phyloP scores from a whole-genome alignment of 2,888 invertebrate species.

The Heteropelma amictum region DNA sequence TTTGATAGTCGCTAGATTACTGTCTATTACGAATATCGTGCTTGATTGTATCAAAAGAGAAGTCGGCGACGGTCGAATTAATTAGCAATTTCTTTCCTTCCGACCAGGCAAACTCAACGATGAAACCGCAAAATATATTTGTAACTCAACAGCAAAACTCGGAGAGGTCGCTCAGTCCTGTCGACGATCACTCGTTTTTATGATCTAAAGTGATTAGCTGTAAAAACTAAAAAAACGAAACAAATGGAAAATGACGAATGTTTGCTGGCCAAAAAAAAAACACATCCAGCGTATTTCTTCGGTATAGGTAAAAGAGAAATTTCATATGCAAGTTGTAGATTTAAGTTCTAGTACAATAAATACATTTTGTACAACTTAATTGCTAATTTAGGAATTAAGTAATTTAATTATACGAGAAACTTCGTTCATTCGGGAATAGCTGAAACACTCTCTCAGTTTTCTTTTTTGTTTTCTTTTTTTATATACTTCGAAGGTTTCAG shows the following conservation, averaged over 20 bases:
- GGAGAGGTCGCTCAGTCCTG: conserved; percentile 70
- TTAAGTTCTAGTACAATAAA: conserved; percentile 52
- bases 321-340: conserved; percentile 40
- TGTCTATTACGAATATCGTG: not conserved
- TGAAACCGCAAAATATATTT: conserved; percentile 70
- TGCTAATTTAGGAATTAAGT: too few relatives aligned
- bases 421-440: too few relatives aligned
- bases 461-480: too few relatives aligned
- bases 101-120: conserved; percentile 64
- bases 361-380: conserved; percentile 49
- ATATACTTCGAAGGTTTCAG: too few relatives aligned
- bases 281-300: conserved; percentile 25
- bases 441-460: too few relatives aligned
- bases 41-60: not conserved
- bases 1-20: not conserved
- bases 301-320: conserved; percentile 41
- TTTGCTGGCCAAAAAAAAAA: not conserved
- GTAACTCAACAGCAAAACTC: conserved; percentile 68
- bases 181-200: conserved; percentile 71
- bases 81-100: not conserved
- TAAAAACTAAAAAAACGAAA: conserved; percentile 2
- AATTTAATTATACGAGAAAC: too few relatives aligned
- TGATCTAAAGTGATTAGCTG: conserved; percentile 53
- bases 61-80: not conserved
- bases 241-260: not conserved